A percentile compares a stretch with the other conserved stretches of the same genome.
Conservation (phyloP, 2,888 invertebrate species). For the Phragmatobia fuliginosa region DNA sequence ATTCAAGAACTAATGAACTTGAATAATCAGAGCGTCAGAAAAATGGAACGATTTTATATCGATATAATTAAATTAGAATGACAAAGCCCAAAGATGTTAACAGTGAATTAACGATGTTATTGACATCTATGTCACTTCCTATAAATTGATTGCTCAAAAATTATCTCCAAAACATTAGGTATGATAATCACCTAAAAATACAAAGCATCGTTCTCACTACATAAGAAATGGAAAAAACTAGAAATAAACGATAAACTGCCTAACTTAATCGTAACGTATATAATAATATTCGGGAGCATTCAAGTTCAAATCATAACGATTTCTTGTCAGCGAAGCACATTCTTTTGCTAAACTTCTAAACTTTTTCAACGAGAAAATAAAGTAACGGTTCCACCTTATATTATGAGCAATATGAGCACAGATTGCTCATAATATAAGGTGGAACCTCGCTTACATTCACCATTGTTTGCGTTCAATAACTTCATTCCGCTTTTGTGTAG, state of each 20-base stretch:
- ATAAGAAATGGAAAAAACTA: too few species aligned
- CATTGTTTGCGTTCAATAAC: conserved; percentile 26
- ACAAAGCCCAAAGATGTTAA: neutral
- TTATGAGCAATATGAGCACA: conserved; percentile 6
- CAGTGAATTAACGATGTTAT: neutral
- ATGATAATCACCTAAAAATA: neutral
- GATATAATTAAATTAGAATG: neutral
- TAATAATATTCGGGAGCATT: neutral
- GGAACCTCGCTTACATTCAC: neutral
- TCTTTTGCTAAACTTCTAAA: neutral
- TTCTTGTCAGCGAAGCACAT: neutral
- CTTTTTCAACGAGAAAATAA: conserved; percentile 11
- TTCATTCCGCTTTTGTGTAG: conserved; percentile 20
- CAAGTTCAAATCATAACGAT: neutral
- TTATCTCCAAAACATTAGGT: neutral
- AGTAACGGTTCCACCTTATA: conserved; percentile 9
- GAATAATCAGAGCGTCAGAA: too few species aligned
- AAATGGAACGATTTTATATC: neutral
- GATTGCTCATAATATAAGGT: conserved; percentile 7
- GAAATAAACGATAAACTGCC: too few species aligned
- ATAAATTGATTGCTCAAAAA: neutral
- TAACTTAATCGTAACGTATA: too few species aligned
- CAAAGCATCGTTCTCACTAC: too few species aligned
- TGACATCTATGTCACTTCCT: neutral
- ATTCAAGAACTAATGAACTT: too few species aligned